phyloP scores from a whole-genome alignment of 2,113 vertebrate species.

The Chionomys nivalis region DNA sequence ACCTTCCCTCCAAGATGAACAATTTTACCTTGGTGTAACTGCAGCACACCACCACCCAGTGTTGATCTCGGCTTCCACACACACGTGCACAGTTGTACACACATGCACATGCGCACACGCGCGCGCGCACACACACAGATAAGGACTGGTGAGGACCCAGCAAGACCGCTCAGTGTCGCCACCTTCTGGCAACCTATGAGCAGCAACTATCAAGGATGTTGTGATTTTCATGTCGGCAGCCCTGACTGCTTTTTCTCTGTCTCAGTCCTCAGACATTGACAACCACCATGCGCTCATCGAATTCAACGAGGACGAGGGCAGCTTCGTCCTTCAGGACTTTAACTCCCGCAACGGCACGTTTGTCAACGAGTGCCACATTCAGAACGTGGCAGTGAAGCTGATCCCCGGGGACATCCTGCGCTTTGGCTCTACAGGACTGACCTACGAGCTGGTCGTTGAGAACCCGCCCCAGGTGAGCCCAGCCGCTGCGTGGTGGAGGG shows the following conservation, averaged over 20 bases:
- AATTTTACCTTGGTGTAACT: not conserved
- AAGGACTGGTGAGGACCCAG: not conserved
- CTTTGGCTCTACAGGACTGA: constrained; percentile 82
- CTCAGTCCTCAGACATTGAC: constrained; percentile 84
- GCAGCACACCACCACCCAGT: not conserved
- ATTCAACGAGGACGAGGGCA: constrained; percentile 75
- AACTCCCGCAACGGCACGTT: constrained; percentile 87
- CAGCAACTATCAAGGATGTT: fast-evolving
- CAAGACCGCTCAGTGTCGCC: too few relatives aligned
- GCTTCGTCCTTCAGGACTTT: constrained; percentile 88
- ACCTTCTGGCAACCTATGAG: not conserved
- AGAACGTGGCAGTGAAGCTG: constrained; percentile 88
- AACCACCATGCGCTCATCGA: constrained; percentile 87
- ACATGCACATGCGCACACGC: not conserved
- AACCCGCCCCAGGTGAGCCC: constrained; percentile 74
- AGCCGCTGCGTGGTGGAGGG: too few relatives aligned
- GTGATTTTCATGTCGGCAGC: fast-evolving
- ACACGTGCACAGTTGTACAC: not conserved
- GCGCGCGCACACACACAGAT: not conserved
- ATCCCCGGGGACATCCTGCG: constrained; percentile 84
- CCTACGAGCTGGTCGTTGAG: constrained; percentile 86
- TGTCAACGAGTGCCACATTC: constrained; percentile 89
- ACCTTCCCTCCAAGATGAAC: not conserved
- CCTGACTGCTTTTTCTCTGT: not conserved
- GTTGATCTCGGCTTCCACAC: not conserved